These are phyloP conservation scores for Aspidapion aeneum DNA, from an alignment of 2,888 invertebrate species.

Conservation along the genomic window DNA sequence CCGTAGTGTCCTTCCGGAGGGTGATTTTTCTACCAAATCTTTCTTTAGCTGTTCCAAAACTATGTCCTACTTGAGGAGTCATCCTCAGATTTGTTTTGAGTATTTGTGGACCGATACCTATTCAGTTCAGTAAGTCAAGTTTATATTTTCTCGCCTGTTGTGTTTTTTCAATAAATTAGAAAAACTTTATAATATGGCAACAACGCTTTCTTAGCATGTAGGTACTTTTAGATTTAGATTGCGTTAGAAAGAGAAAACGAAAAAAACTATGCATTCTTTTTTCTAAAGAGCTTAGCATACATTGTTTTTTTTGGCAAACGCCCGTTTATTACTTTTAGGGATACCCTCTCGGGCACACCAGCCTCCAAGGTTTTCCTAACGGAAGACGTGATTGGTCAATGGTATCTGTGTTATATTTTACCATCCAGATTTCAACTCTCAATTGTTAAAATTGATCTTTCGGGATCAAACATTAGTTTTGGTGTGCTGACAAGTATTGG, in stretches of 20 bases:
- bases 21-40: constrained; percentile 39
- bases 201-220: too few relatives aligned
- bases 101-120: constrained; percentile 82
- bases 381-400: constrained; percentile 82
- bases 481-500: constrained; percentile 68
- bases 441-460: constrained; percentile 64
- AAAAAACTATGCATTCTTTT: too few relatives aligned
- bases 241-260: too few relatives aligned
- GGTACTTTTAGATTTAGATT: too few relatives aligned
- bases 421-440: constrained; percentile 62
- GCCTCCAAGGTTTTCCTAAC: constrained; percentile 78
- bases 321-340: too few relatives aligned
- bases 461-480: constrained; percentile 68
- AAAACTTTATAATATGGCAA: too few relatives aligned
- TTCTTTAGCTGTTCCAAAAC: constrained; percentile 39
- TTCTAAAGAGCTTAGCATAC: too few relatives aligned
- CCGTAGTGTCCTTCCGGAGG: constrained; percentile 9
- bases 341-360: constrained; percentile 49
- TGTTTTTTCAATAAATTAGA: too few relatives aligned
- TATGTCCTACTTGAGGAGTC: constrained; percentile 47
- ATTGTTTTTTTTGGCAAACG: too few relatives aligned
- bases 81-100: constrained; percentile 85
- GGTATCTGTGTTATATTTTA: constrained; percentile 76
- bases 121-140: constrained; percentile 32
- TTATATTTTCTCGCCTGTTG: too few relatives aligned